A percentile compares a stretch with the other conserved stretches of the same genome.
Conservation (phyloP, 2,113 vertebrate genomes). For the Halichoerus grypus region DNA sequence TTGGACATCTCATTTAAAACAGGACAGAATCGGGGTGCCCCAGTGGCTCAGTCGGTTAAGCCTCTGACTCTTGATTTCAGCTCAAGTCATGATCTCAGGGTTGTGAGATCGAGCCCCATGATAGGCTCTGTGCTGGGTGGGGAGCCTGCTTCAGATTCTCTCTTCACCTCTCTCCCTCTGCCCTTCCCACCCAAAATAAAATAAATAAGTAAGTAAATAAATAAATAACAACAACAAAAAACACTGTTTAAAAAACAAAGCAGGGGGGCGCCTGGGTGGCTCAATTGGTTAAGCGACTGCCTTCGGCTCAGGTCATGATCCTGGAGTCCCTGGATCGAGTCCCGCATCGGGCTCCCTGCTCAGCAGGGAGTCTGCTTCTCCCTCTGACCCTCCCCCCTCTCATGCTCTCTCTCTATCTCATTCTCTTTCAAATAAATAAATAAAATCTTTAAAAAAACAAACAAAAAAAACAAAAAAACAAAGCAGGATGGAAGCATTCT, state of each 20-base stretch:
- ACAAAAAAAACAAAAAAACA: background rate
- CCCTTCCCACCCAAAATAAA: background rate
- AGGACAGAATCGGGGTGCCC: background rate
- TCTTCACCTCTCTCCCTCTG: background rate
- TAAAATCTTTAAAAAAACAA: too few species aligned
- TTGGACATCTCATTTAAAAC: background rate
- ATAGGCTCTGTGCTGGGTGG: background rate
- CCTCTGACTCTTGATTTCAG: background rate
- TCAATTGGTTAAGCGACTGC: too few species aligned
- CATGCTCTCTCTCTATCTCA: too few species aligned
- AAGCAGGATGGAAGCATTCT: background rate
- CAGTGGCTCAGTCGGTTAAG: background rate
- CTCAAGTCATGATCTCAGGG: background rate
- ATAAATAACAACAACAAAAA: background rate
- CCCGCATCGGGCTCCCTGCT: too few species aligned
- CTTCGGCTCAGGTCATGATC: too few species aligned
- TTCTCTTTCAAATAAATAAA: too few species aligned
- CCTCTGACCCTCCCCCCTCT: too few species aligned
- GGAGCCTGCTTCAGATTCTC: background rate
- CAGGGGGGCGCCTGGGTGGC: background rate
- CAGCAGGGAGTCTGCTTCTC: too few species aligned
- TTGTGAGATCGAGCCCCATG: background rate
- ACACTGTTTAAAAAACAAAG: background rate
- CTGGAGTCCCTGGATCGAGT: too few species aligned
- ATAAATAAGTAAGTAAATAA: too few species aligned